A percentile compares a stretch with the other conserved stretches of the same genome.
Conservation (phyloP, 2,113 vertebrate species). For the Antechinus stuartii region DNA sequence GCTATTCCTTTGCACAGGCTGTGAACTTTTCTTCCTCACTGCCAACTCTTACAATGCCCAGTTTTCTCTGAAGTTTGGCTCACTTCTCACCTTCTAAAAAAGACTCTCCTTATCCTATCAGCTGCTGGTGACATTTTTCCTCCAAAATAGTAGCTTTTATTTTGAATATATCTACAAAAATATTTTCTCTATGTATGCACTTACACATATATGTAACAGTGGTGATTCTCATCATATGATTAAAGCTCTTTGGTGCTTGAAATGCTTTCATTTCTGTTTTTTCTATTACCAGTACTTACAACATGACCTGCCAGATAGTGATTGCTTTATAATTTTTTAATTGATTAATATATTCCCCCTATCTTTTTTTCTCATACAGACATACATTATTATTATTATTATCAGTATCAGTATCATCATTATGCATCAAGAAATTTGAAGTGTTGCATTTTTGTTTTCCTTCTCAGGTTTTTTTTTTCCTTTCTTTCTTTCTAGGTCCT, state of each 20-base stretch:
- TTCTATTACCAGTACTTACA: neutral
- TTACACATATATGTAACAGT: neutral
- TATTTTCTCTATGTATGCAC: neutral
- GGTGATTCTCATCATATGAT: neutral
- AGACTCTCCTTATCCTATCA: neutral
- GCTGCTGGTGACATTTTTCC: neutral
- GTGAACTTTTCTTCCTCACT: neutral
- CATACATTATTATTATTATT: neutral
- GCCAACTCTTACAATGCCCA: neutral
- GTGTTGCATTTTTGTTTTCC: neutral
- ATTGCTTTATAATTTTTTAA: neutral
- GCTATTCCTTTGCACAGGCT: neutral
- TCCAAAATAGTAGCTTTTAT: neutral
- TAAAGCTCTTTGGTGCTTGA: neutral
- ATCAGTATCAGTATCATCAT: neutral
- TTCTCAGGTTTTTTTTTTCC: too few relatives aligned
- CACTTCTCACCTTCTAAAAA: neutral
- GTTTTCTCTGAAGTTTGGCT: neutral
- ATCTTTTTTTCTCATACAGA: neutral
- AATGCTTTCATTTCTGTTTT: neutral
- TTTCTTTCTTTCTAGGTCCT: too few relatives aligned
- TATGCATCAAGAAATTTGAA: neutral
- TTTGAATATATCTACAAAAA: neutral
- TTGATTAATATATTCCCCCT: neutral
- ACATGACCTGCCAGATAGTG: neutral